Base-by-base conservation (phyloP, 2,888 invertebrate genomes). In the Azorinus chamasolen region DNA sequence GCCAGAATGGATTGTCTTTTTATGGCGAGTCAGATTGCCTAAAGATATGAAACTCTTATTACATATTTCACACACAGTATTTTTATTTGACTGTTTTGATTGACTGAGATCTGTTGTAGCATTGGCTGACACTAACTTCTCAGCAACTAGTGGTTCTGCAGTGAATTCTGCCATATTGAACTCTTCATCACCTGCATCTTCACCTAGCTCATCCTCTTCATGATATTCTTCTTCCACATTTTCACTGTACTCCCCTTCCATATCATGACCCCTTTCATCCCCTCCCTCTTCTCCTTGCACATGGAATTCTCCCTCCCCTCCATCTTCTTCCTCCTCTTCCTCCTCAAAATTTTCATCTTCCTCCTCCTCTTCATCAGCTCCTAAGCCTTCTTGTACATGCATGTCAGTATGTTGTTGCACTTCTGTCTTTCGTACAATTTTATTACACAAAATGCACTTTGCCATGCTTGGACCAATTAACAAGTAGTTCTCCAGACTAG, bases 401-500 rank as follows among this genome's bases (percentile, higher is more conserved):
- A 46, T 46, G 20, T 70, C 54, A 73, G 70, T 70, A 62, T 80
- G 80, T 32, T 61, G 54, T 27, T 66, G 65, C 55, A 73, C 66
- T 24, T 74, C 76, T 14, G 70, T 63, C 37, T 73, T 80, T 12
- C 80, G 43, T 25, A 80, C 59, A 14, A 80, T 55, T 57, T 77
- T 80, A 57, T 77, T 80, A 77, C 80, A 80, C 18, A 80, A 53
- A 27, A 77, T 59, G 45, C 80, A 80, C 63, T 77, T 76, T 3
- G 77, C 76, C 66, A 77, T 63, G n/a, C 59, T 73, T 45, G 64
- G 62, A 25, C 76, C 76, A 51, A 73, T 66, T 25, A 73, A 43
- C 16, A 65, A 22, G 61, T 66, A 76, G 54, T 79, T 79, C 22
- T 68, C 71, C 16, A 61, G 41, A 18, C 12, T n/a, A n/a, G 63